Conservation (phyloP, 2,113 vertebrate genomes). For the Brachionichthys hirsutus region DNA sequence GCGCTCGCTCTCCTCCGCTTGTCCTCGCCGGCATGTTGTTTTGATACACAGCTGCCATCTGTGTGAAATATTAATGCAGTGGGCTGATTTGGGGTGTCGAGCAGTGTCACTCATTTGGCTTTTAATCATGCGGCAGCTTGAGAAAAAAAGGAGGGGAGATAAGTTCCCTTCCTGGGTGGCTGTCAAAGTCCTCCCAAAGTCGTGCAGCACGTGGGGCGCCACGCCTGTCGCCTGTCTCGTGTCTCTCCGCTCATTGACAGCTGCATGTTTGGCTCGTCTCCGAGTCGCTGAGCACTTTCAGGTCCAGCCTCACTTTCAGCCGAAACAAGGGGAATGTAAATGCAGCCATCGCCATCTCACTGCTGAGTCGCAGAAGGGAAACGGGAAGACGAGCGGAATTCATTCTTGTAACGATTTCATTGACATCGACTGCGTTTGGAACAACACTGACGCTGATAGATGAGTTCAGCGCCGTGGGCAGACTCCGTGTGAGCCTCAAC, state of each 20-base stretch:
- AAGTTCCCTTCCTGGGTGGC: constrained; percentile 71
- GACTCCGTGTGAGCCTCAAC: neutral
- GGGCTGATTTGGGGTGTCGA: constrained; percentile 81
- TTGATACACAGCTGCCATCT: constrained; percentile 82
- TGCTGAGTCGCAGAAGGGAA: constrained; percentile 24
- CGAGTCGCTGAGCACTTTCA: constrained; percentile 63
- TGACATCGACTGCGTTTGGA: constrained; percentile 16
- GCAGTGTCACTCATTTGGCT: constrained; percentile 82
- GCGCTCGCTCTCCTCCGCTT: constrained; percentile 61
- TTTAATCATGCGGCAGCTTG: constrained; percentile 80
- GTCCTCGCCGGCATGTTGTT: constrained; percentile 77
- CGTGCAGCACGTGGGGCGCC: constrained; percentile 70
- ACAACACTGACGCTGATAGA: constrained; percentile 20
- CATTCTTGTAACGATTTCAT: constrained; percentile 18
- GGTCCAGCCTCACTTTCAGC: constrained; percentile 60
- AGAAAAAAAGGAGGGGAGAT: constrained; percentile 74
- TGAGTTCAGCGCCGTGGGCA: constrained; percentile 4
- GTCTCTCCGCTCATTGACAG: constrained; percentile 71
- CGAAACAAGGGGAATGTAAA: constrained; percentile 72
- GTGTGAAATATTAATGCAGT: constrained; percentile 82
- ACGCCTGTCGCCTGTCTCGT: constrained; percentile 70
- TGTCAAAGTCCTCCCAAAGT: constrained; percentile 81
- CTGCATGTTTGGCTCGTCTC: constrained; percentile 73
- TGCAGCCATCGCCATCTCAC: constrained; percentile 49
- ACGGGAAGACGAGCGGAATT: constrained; percentile 39